Conservation (phyloP, 2,113 vertebrate genomes). For the Sinocyclocheilus anshuiensis region DNA sequence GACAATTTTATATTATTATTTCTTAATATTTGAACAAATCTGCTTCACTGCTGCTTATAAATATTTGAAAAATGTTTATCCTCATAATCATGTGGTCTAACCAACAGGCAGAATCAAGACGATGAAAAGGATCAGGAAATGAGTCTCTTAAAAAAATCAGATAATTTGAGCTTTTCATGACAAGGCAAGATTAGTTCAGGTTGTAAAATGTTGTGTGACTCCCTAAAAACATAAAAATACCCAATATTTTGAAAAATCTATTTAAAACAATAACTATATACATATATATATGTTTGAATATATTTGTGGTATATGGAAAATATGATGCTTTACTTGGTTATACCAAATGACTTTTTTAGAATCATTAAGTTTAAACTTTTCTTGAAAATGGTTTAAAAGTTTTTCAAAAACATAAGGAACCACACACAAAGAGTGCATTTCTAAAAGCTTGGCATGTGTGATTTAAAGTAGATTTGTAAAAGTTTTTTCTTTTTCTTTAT, state of each 20-base stretch:
- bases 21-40: neutral
- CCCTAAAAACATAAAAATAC: neutral
- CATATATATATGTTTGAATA: neutral
- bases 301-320: neutral
- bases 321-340: neutral
- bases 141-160: no score
- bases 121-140: neutral
- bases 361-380: no score
- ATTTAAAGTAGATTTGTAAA: no score
- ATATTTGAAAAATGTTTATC: neutral
- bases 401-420: no score
- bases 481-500: neutral
- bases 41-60: neutral
- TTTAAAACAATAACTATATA: neutral
- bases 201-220: neutral
- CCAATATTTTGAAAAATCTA: neutral
- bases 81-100: neutral
- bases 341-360: no score
- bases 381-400: no score
- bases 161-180: neutral
- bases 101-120: neutral
- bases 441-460: no score
- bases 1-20: no score
- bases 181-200: neutral
- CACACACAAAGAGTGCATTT: no score